A percentile compares a stretch with the other conserved stretches of the same genome.
These are phyloP conservation scores for Todiramphus chloris DNA, from an alignment of 2,113 vertebrate genomes.

Conservation along the genomic window DNA sequence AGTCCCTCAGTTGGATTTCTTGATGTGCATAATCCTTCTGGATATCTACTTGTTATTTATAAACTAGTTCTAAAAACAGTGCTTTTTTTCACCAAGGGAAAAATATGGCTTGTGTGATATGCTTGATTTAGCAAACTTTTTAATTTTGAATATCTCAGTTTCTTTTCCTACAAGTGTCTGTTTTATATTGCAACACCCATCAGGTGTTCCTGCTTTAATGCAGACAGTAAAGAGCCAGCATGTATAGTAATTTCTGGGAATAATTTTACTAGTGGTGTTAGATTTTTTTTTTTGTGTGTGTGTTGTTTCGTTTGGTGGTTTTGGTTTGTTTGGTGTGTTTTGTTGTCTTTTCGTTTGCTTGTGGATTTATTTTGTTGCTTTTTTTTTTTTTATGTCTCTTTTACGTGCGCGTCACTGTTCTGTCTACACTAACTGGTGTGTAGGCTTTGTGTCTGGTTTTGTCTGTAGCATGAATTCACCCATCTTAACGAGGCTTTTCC, in stretches of 20 bases:
- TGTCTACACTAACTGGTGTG: accelerated
- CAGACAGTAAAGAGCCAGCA: background rate
- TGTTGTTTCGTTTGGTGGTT: background rate
- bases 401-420: no score
- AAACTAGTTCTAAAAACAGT: background rate
- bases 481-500: background rate
- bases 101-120: background rate
- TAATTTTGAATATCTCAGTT: background rate
- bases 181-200: background rate
- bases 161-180: background rate
- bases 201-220: background rate
- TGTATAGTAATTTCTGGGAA: background rate
- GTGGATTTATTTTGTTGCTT: background rate
- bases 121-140: background rate
- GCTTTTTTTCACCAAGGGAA: background rate
- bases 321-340: no score
- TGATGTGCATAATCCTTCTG: background rate
- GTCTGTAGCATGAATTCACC: background rate
- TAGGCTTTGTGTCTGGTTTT: background rate
- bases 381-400: background rate
- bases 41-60: background rate
- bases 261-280: background rate
- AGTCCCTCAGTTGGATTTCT: background rate
- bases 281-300: background rate
- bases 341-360: background rate